Conservation (phyloP, 2,113 vertebrate species). For the Labrus mixtus region DNA sequence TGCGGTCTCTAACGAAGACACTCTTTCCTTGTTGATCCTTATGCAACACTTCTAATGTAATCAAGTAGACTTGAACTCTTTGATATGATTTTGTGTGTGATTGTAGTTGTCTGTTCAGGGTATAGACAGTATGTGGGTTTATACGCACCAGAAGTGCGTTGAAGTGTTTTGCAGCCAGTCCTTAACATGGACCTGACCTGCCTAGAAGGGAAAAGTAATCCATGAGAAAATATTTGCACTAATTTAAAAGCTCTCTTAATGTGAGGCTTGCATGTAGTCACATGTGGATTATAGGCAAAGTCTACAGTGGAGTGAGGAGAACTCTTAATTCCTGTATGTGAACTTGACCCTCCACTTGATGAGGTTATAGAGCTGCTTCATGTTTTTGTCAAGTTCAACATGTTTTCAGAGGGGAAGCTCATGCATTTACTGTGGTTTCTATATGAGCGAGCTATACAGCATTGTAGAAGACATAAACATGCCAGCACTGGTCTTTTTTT, state of each 20-base stretch:
- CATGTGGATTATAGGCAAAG: constrained; percentile 10
- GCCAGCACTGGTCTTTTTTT: background rate
- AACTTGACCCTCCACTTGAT: constrained; percentile 4
- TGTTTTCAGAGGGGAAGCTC: background rate
- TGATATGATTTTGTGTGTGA: no score
- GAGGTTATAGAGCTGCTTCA: constrained; percentile 1
- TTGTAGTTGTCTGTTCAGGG: no score
- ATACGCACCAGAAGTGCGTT: background rate
- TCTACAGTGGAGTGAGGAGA: constrained; percentile 26
- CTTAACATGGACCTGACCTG: background rate
- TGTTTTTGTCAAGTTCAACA: constrained; percentile 10
- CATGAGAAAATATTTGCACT: background rate
- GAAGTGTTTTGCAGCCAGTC: background rate
- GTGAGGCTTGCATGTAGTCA: background rate
- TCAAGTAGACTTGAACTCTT: no score
- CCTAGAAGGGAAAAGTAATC: background rate
- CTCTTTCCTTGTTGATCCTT: no score
- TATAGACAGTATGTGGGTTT: background rate
- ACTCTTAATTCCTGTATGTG: constrained; percentile 31
- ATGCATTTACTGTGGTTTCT: background rate
- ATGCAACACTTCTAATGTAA: no score
- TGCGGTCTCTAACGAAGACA: no score
- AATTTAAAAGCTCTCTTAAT: background rate
- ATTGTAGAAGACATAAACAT: background rate
- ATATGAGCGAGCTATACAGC: background rate